A percentile compares a stretch with the other conserved stretches of the same genome.
phyloP scores from a whole-genome alignment of 2,113 vertebrate genomes.

The Malurus alboscapulatus region DNA sequence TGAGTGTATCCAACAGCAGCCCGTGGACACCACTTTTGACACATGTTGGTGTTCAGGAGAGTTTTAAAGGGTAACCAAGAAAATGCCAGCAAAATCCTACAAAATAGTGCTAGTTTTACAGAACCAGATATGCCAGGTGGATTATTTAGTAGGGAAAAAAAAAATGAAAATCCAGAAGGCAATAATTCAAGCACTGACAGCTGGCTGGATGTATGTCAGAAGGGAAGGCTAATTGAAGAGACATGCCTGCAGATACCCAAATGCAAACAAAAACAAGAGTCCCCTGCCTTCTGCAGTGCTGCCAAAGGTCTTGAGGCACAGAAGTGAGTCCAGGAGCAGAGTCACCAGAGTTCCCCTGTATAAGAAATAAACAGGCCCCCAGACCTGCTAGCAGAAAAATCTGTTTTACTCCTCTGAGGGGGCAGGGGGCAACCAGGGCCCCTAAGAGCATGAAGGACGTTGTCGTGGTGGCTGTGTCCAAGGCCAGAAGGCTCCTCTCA shows the following conservation, averaged over 20 bases:
- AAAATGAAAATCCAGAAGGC: not conserved
- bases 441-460: not conserved
- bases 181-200: not conserved
- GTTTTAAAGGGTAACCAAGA: not conserved
- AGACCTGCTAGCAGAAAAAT: not conserved
- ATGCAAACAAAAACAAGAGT: not conserved
- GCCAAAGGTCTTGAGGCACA: not conserved
- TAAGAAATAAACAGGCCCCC: not conserved
- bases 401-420: not conserved
- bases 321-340: not conserved
- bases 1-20: not conserved
- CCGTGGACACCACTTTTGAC: not conserved
- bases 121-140: not conserved
- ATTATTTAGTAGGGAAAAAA: not conserved
- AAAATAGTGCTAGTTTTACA: not conserved
- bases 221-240: not conserved
- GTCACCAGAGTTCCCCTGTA: not conserved
- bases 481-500: not conserved
- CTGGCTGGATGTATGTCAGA: not conserved
- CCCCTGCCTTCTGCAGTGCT: not conserved
- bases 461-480: not conserved
- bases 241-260: not conserved
- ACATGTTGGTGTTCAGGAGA: not conserved
- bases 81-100: not conserved
- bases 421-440: not conserved